Evolutionary conservation across 2,888 invertebrate genomes (phyloP), one percentile per base, ranked within the genome.

Genomic region (Tanypteryx hageni): DNA sequence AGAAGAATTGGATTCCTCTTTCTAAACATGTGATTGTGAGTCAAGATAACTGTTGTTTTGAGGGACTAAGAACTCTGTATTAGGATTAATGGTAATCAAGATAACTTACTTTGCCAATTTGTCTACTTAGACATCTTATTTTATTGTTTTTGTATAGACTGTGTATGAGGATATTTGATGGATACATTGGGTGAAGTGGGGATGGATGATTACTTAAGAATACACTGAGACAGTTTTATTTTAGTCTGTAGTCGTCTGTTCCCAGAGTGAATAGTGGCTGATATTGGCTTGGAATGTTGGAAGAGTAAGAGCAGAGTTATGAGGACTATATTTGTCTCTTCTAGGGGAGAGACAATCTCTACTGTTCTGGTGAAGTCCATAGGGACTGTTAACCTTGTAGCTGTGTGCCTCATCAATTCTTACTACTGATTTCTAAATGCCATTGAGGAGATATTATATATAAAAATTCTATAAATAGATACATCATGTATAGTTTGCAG

Each of bases 401-500:
- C 61, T 64, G 89, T 89, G 89, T 89, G 89, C 89, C 89, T 89
- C 64, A 89, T 61, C 64, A 64, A 89, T 89, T 89, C 89, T 89
- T 64, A 89, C 64, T 64, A 64, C 89, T 89, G 64, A 64, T 89
- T 89, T 89, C 89, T 89, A 64, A 89, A 89, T 64, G 89, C 64
- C 89, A 68, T 89, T 61, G 89, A 89, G 89, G 89, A 89, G 64
- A 89, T 64, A 83, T 83, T 83, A 83, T 83, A 89, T 89, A 89
- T 89, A 64, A 64, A 89, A 89, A 89, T 64, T 89, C 64, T 89
- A 89, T 89, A 64, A 89, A 89, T 89, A 89, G 89, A 89, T 64
- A 64, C 89, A 89, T 89, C 61, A 64, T 89, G 89, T 89, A 89
- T 89, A 89, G 89, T 89, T 89, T 89, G 89, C 89, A 89, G 61